Evolutionary conservation across 1,140 invertebrate species (phyloP).

Genomic region (Drosophila hydei): DNA sequence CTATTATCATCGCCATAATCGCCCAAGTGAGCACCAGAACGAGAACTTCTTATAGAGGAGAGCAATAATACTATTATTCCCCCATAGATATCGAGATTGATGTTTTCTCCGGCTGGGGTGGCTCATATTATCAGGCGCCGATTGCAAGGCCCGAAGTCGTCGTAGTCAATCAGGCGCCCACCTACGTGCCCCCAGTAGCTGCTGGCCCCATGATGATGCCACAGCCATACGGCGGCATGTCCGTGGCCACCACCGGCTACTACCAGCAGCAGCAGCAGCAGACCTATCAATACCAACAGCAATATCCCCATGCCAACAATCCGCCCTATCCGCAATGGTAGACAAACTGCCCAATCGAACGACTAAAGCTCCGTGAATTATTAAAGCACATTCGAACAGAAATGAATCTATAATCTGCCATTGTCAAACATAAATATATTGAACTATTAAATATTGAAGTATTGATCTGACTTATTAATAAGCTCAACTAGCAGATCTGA

Average conservation of each 20-base stretch:
- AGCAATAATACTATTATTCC: neutral
- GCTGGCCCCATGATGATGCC: slow-evolving; percentile 51
- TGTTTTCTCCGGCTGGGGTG: slow-evolving; percentile 75
- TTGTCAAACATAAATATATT: neutral
- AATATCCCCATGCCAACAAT: slow-evolving; percentile 44
- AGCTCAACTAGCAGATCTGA: no score
- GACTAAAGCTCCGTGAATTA: slow-evolving; percentile 7
- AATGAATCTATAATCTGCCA: slow-evolving; percentile 12
- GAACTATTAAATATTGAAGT: no score
- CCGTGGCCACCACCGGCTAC: slow-evolving; percentile 47
- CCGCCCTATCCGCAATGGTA: slow-evolving; percentile 65
- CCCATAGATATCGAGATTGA: slow-evolving; percentile 72
- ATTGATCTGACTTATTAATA: no score
- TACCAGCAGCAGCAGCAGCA: slow-evolving; percentile 66
- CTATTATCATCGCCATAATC: slow-evolving; percentile 72
- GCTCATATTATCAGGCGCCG: slow-evolving; percentile 65
- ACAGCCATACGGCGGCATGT: slow-evolving; percentile 49
- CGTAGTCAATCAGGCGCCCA: slow-evolving; percentile 56
- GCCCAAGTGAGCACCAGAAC: slow-evolving; percentile 59
- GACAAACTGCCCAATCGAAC: neutral
- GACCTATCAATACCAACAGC: slow-evolving; percentile 59
- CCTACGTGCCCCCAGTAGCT: slow-evolving; percentile 46
- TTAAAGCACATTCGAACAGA: neutral
- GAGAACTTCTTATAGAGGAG: neutral
- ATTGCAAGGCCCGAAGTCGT: slow-evolving; percentile 67